These are phyloP conservation scores for Edolisoma coerulescens DNA, from an alignment of 2,113 vertebrate species.

Conservation along the genomic window DNA sequence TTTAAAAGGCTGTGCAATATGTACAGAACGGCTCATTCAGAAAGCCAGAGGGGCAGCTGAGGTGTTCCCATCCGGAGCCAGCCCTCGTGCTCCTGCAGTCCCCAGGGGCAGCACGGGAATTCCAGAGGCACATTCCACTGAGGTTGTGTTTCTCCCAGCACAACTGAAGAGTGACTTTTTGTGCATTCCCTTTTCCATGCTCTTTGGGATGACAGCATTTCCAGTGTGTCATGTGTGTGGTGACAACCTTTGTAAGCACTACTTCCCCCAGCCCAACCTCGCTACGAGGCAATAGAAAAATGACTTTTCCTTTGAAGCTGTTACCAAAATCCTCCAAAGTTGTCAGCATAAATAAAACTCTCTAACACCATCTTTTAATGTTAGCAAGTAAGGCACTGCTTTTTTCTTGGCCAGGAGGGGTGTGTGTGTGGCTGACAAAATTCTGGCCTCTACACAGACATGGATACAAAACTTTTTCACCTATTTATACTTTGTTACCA, in stretches of 20 bases:
- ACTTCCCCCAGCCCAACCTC: background rate
- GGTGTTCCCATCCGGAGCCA: background rate
- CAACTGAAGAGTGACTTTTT: background rate
- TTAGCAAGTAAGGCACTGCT: background rate
- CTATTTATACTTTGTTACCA: background rate
- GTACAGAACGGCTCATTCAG: background rate
- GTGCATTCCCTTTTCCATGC: background rate
- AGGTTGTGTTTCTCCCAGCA: background rate
- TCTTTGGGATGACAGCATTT: background rate
- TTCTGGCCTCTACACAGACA: background rate
- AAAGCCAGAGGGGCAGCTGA: background rate
- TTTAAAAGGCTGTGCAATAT: background rate
- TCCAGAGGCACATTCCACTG: background rate
- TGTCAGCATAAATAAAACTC: background rate
- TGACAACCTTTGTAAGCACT: background rate
- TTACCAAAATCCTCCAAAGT: background rate
- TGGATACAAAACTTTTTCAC: background rate
- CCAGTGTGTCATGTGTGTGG: rapidly evolving
- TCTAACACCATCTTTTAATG: background rate
- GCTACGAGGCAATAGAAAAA: background rate
- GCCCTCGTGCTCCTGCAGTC: background rate
- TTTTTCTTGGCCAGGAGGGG: background rate
- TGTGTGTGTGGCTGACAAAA: background rate
- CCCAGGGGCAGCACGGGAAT: background rate
- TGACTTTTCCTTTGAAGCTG: background rate